Percentiles rank a stretch among this genome's conserved stretches.
phyloP scores from a whole-genome alignment of 2,797 vertebrate species.

The Picus viridis region DNA sequence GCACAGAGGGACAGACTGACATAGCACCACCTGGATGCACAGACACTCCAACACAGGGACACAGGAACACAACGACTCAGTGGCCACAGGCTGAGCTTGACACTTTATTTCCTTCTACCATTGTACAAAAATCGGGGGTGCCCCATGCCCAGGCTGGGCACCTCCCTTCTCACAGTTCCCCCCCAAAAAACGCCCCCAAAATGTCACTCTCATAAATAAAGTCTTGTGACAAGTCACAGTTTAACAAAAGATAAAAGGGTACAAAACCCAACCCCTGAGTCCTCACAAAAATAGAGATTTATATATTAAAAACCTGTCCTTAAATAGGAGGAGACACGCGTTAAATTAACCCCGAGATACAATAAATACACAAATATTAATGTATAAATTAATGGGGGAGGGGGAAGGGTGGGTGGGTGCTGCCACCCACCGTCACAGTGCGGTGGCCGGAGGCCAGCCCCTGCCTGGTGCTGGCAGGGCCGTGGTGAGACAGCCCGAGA shows the following conservation, averaged over 20 bases:
- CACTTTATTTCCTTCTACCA: slow-evolving; percentile 24
- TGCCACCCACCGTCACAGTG: neutral
- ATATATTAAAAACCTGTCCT: slow-evolving; percentile 43
- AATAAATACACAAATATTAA: slow-evolving; percentile 67
- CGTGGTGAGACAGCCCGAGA: neutral
- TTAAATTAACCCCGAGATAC: slow-evolving; percentile 28
- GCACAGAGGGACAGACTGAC: neutral
- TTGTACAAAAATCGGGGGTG: slow-evolving; percentile 46
- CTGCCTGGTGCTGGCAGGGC: neutral
- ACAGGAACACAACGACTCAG: fast-evolving
- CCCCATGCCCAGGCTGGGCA: neutral
- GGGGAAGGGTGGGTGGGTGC: neutral
- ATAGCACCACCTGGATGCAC: neutral
- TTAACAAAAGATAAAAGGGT: neutral
- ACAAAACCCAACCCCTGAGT: neutral
- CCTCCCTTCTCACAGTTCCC: neutral
- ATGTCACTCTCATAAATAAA: slow-evolving; percentile 46
- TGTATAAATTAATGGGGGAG: slow-evolving; percentile 27
- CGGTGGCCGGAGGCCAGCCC: fast-evolving
- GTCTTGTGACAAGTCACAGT: neutral
- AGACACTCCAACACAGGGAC: too few species aligned
- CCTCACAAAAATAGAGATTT: slow-evolving; percentile 45
- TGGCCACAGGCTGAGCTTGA: neutral
- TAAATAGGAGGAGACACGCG: slow-evolving; percentile 35
- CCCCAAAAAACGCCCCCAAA: neutral